These are phyloP conservation scores for Brachypteracias leptosomus DNA, from an alignment of 2,113 vertebrate species.

Conservation along the genomic window DNA sequence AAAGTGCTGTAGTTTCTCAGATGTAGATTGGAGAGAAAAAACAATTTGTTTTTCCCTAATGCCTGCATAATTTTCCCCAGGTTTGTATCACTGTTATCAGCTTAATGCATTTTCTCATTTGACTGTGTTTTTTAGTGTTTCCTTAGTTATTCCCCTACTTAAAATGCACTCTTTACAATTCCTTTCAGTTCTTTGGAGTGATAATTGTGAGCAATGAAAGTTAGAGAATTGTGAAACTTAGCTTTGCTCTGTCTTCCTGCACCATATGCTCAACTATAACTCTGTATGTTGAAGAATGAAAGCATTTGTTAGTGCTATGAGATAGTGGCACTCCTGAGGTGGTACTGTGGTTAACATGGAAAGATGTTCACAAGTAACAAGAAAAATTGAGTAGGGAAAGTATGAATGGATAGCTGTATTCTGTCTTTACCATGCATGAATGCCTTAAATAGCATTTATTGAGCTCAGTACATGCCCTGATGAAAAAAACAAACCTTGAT, in stretches of 20 bases:
- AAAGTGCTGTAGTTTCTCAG: not conserved
- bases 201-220: not conserved
- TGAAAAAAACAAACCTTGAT: not conserved
- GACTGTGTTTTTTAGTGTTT: not conserved
- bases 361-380: not conserved
- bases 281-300: not conserved
- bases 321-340: not conserved
- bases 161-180: not conserved
- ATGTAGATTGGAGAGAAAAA: not conserved
- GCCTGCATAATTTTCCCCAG: not conserved
- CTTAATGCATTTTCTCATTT: constrained; percentile 25
- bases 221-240: not conserved
- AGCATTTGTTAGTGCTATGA: not conserved
- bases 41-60: not conserved
- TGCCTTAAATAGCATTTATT: not conserved
- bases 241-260: constrained; percentile 1
- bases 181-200: not conserved
- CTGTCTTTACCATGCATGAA: not conserved
- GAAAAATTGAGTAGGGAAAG: not conserved
- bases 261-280: not conserved
- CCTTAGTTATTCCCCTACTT: not conserved
- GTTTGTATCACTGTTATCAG: not conserved
- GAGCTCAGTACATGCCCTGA: not conserved
- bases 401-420: not conserved
- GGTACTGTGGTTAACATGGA: not conserved